Percentiles rank a stretch among this genome's conserved stretches.
phyloP scores from a whole-genome alignment of 2,113 vertebrate species.

The Laterallus jamaicensis region DNA sequence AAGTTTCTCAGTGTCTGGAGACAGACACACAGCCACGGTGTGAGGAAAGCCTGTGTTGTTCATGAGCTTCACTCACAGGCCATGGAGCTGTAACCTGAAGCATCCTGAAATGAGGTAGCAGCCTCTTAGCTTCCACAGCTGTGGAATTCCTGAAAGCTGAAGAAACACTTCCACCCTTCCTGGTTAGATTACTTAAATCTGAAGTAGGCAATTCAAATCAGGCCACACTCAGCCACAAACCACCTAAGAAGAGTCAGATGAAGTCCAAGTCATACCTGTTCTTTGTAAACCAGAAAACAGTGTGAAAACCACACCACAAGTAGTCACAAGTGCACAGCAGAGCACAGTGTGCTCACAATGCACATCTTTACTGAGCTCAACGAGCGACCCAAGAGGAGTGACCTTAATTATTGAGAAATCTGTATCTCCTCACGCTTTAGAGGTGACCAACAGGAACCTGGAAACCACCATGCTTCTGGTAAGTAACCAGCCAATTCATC shows the following conservation, averaged over 20 bases:
- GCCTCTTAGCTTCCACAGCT: not conserved
- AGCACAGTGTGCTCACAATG: rapidly evolving
- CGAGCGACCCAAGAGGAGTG: not conserved
- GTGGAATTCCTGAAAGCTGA: not conserved
- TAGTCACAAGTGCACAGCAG: rapidly evolving
- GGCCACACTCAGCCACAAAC: not conserved
- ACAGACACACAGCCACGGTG: not conserved
- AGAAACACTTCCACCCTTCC: not conserved
- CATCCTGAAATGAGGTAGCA: not conserved
- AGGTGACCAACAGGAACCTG: not conserved
- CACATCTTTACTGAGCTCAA: not conserved
- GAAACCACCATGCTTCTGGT: not conserved
- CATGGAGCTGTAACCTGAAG: not conserved
- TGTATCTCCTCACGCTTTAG: not conserved
- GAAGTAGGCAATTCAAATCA: not conserved
- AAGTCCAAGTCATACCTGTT: not conserved
- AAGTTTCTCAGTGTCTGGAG: not conserved
- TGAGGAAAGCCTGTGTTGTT: not conserved
- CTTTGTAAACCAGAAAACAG: not conserved
- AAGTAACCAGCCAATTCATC: not conserved
- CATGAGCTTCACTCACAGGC: not conserved
- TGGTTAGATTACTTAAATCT: not conserved
- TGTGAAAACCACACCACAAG: not conserved
- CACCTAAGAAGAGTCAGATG: not conserved
- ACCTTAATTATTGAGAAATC: not conserved